A percentile compares a stretch with the other conserved stretches of the same genome.
These are phyloP conservation scores for Pardalotus punctatus DNA, from an alignment of 2,113 vertebrate species.

Conservation along the genomic window DNA sequence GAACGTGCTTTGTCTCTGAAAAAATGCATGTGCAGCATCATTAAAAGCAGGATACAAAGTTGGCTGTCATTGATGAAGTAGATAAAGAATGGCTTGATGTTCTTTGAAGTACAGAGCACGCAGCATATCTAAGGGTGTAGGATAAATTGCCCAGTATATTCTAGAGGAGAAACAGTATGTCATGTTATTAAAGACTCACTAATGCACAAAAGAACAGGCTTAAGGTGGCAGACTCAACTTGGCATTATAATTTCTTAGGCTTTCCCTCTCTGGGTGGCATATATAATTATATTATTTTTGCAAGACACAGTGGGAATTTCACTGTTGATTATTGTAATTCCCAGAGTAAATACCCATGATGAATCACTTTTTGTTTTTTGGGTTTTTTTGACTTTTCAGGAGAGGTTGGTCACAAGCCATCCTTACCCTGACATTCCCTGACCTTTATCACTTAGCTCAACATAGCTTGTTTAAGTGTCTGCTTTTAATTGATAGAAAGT, in stretches of 20 bases:
- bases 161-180: neutral
- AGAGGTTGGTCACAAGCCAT: neutral
- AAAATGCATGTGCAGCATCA: neutral
- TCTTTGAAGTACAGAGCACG: slow-evolving; percentile 24
- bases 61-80: neutral
- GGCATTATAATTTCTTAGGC: neutral
- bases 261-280: neutral
- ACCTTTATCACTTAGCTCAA: neutral
- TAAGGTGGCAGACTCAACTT: neutral
- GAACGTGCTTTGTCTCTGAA: neutral
- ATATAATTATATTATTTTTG: neutral
- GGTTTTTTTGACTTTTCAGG: neutral
- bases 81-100: neutral
- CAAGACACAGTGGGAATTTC: neutral
- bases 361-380: neutral
- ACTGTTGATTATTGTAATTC: neutral
- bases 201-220: neutral
- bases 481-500: neutral
- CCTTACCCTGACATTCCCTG: neutral
- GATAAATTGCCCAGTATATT: neutral
- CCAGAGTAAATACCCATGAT: neutral
- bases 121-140: neutral
- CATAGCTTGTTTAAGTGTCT: neutral
- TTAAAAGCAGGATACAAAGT: neutral
- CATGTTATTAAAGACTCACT: neutral